Evolutionary conservation across 2,113 vertebrate species (phyloP).

Genomic region (Colaptes auratus): DNA sequence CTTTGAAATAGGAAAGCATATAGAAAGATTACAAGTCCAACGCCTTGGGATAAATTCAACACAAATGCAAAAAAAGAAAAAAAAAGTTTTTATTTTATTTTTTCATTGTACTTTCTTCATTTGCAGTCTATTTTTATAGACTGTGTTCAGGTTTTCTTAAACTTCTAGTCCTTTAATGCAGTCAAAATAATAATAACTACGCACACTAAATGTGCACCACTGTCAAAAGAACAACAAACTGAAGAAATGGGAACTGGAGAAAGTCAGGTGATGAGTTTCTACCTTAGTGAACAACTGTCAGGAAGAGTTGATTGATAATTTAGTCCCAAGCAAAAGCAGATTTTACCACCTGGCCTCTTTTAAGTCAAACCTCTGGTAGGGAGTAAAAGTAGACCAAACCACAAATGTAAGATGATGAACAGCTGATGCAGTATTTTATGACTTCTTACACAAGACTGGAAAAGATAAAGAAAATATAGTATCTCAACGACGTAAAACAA

Average conservation of each 20-base stretch:
- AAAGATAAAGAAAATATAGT: background rate
- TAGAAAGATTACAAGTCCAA: background rate
- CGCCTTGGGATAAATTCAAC: background rate
- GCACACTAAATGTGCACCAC: background rate
- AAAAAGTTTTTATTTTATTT: background rate
- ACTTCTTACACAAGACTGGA: background rate
- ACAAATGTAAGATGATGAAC: background rate
- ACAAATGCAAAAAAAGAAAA: background rate
- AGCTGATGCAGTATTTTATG: background rate
- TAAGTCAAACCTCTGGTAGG: background rate
- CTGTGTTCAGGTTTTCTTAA: background rate
- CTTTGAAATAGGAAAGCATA: background rate
- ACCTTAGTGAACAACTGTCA: background rate
- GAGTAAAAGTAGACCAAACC: background rate
- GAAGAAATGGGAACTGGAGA: background rate
- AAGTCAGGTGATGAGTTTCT: background rate
- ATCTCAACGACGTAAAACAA: background rate
- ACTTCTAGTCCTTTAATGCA: background rate
- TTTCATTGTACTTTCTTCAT: background rate
- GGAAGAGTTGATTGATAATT: background rate
- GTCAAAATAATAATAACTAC: background rate
- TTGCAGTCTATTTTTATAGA: background rate
- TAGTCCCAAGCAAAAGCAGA: background rate
- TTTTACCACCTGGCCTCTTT: background rate
- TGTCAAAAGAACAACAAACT: background rate